A percentile compares a stretch with the other conserved stretches of the same genome.
Conservation (phyloP, 2,888 invertebrate species). For the Clanis bilineata region DNA sequence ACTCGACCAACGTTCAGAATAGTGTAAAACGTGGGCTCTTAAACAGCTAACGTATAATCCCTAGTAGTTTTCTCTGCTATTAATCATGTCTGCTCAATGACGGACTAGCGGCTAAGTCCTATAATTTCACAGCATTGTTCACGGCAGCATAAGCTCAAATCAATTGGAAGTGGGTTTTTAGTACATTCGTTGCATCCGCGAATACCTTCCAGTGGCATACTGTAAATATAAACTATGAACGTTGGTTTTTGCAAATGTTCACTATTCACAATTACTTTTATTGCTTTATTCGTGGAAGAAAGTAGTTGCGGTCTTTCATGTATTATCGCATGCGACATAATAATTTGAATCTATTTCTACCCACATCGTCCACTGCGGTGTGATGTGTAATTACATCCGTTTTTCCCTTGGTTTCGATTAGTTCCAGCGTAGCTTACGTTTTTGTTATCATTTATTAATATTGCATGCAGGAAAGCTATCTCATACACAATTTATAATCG, state of each 20-base stretch:
- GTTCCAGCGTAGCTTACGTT: constrained; percentile 43
- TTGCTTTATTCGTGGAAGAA: constrained; percentile 19
- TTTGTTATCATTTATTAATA: constrained; percentile 43
- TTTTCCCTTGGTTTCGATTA: constrained; percentile 52
- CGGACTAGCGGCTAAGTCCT: constrained; percentile 66
- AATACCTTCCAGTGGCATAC: constrained; percentile 43
- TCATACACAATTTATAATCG: constrained; percentile 20
- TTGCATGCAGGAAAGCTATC: constrained; percentile 16
- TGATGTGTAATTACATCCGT: constrained; percentile 59
- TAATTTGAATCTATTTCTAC: constrained; percentile 68
- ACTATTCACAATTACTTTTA: neutral
- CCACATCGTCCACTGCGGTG: constrained; percentile 58
- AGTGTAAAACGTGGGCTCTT: constrained; percentile 47
- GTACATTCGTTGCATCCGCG: constrained; percentile 60
- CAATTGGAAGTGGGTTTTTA: constrained; percentile 74
- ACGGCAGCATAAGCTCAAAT: constrained; percentile 49
- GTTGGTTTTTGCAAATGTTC: neutral
- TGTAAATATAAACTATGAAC: neutral
- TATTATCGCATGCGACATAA: constrained; percentile 63
- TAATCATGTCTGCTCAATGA: constrained; percentile 70
- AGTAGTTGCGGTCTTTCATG: constrained; percentile 50
- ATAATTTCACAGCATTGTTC: constrained; percentile 74
- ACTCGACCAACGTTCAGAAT: constrained; percentile 55
- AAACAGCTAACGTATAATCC: constrained; percentile 52
- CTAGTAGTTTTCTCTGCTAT: constrained; percentile 57